Percentiles rank a stretch among this genome's conserved stretches.
phyloP scores from a whole-genome alignment of 2,797 vertebrate species.

The Oreortyx pictus region DNA sequence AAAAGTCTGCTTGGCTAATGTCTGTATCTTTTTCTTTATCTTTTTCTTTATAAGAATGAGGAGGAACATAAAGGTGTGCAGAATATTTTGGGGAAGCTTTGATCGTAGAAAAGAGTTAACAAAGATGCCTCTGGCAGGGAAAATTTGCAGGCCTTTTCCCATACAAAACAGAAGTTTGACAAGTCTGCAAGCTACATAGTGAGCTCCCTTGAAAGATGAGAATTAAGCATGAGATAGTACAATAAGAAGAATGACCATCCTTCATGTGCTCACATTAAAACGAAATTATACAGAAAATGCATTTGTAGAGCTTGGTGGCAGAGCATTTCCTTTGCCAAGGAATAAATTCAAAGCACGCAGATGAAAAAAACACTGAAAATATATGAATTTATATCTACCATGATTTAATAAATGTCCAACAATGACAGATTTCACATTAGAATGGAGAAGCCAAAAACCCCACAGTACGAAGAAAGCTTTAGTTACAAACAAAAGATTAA shows the following conservation, averaged over 20 bases:
- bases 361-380: not conserved
- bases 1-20: not conserved
- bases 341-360: not conserved
- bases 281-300: not conserved
- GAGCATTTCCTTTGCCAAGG: not conserved
- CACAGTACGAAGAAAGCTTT: not conserved
- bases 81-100: not conserved
- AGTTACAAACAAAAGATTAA: not conserved
- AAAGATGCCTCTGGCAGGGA: not conserved
- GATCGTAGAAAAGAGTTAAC: not conserved
- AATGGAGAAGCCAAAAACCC: not conserved
- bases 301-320: not conserved
- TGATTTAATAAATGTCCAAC: not conserved
- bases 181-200: not conserved
- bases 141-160: not conserved
- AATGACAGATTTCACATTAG: not conserved
- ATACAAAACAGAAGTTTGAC: not conserved
- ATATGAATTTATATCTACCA: not conserved
- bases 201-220: not conserved
- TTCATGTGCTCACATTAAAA: not conserved
- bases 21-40: not conserved
- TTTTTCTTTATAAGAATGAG: not conserved
- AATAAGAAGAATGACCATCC: not conserved
- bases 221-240: not conserved
- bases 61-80: not conserved